Evolutionary conservation across 1,140 invertebrate genomes (phyloP).

Genomic region (Drosophila miranda): DNA sequence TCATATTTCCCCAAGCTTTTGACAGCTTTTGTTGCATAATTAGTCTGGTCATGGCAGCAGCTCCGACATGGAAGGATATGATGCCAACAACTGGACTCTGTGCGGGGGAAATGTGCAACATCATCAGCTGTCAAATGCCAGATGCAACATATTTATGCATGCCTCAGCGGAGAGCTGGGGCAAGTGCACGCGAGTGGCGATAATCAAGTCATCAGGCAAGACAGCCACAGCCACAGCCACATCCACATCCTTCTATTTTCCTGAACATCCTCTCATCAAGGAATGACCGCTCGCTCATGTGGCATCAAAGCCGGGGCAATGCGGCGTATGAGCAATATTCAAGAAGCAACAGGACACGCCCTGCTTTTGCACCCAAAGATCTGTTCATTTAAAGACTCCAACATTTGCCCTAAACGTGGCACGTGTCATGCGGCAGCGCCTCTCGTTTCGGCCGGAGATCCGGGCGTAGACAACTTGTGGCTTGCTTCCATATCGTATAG

Average conservation of each 20-base stretch:
- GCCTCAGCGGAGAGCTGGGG: conserved; percentile 48
- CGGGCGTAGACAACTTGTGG: too few relatives aligned
- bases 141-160: conserved; percentile 56
- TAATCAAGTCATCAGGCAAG: conserved; percentile 69
- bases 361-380: conserved; percentile 4
- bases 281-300: conserved; percentile 51
- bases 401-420: background rate
- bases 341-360: background rate
- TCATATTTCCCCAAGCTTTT: background rate
- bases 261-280: too few relatives aligned
- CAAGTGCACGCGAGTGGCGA: conserved; percentile 66
- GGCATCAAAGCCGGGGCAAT: conserved; percentile 43
- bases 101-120: conserved; percentile 48
- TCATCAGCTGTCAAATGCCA: conserved; percentile 69
- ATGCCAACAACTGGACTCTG: conserved; percentile 17
- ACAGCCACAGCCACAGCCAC: background rate
- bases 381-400: too few relatives aligned
- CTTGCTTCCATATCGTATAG: too few relatives aligned
- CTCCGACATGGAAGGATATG: too few relatives aligned
- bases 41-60: conserved; percentile 30
- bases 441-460: too few relatives aligned
- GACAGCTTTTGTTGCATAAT: conserved; percentile 31
- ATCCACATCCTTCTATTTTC: background rate
- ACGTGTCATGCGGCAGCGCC: too few relatives aligned
- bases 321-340: conserved; percentile 67